Conservation (phyloP, 2,888 invertebrate genomes). For the Kryphioiulus occultus region DNA sequence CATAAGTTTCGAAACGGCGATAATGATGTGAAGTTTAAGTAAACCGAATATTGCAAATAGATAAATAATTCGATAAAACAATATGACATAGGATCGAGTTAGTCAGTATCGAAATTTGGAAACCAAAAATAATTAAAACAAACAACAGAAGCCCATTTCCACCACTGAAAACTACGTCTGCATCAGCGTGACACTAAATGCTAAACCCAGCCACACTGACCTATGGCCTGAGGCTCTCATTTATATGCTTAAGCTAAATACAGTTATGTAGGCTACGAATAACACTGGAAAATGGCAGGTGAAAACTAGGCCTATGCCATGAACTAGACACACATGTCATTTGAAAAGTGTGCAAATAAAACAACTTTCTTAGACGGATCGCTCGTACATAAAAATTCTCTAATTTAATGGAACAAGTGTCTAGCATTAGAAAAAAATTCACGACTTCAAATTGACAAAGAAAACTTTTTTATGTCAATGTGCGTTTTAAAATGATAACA, state of each 20-base stretch:
- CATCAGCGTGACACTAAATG: background rate
- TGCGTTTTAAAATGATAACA: background rate
- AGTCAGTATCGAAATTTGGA: background rate
- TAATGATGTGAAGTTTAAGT: background rate
- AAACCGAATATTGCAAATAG: background rate
- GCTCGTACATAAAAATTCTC: background rate
- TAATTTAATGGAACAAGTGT: background rate
- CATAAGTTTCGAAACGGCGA: background rate
- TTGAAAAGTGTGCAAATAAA: slow-evolving; percentile 19
- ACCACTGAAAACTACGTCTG: background rate
- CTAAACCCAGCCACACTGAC: slow-evolving; percentile 42
- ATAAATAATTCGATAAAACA: background rate
- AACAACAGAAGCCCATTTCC: background rate
- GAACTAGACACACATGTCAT: slow-evolving; percentile 43
- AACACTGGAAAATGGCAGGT: slow-evolving; percentile 10
- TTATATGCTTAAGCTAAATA: slow-evolving; percentile 21
- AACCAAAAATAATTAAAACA: slow-evolving; percentile 17
- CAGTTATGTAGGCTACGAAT: slow-evolving; percentile 27
- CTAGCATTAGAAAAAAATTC: background rate
- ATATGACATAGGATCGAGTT: background rate
- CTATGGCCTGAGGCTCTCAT: slow-evolving; percentile 11
- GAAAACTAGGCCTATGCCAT: slow-evolving; percentile 46
- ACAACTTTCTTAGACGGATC: slow-evolving; percentile 12
- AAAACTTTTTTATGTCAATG: background rate
- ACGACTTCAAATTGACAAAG: background rate